Evolutionary conservation across 2,113 vertebrate genomes (phyloP).

Genomic region (Acanthochromis polyacanthus): DNA sequence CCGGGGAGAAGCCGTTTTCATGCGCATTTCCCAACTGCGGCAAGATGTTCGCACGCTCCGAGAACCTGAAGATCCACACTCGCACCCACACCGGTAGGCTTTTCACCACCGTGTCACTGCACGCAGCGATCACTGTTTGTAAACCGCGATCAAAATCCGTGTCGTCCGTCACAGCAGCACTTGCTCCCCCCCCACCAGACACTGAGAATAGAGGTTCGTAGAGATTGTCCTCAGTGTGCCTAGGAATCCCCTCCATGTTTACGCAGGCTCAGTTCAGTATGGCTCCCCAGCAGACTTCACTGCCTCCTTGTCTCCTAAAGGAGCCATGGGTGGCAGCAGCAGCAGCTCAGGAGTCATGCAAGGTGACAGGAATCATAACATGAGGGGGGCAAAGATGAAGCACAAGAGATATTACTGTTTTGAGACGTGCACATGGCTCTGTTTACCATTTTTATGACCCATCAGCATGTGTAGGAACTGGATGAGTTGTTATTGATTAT

Average conservation of each 20-base stretch:
- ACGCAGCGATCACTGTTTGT: not conserved
- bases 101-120: not conserved
- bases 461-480: too few relatives aligned
- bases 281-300: constrained; percentile 4
- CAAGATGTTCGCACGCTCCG: constrained; percentile 97
- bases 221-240: constrained; percentile 40
- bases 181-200: constrained; percentile 1
- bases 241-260: constrained; percentile 69
- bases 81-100: constrained; percentile 94
- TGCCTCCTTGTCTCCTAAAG: constrained; percentile 57
- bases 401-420: too few relatives aligned
- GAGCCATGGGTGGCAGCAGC: constrained; percentile 10
- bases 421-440: too few relatives aligned
- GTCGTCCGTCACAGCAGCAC: constrained; percentile 26
- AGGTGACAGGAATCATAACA: constrained; percentile 46
- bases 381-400: not conserved
- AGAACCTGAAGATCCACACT: constrained; percentile 98
- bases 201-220: constrained; percentile 16
- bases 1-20: constrained; percentile 93
- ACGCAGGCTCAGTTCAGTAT: constrained; percentile 50
- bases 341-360: constrained; percentile 54
- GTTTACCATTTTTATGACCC: too few relatives aligned
- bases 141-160: not conserved
- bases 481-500: too few relatives aligned
- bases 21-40: constrained; percentile 95